Evolutionary conservation across 2,888 invertebrate genomes (phyloP).

Genomic region (Proisotoma minuta): DNA sequence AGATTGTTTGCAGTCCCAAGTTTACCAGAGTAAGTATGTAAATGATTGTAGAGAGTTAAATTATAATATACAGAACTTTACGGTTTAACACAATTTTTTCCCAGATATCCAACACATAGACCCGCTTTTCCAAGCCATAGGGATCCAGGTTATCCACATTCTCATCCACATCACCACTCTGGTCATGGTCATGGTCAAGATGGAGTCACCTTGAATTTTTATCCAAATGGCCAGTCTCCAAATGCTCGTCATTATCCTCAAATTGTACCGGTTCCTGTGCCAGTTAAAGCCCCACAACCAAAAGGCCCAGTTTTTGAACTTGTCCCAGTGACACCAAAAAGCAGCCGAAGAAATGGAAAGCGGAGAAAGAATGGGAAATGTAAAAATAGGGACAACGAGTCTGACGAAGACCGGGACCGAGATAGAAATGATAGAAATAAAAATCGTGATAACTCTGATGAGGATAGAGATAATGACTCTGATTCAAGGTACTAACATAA

Average conservation of each 20-base stretch:
- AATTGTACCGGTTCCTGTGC: neutral
- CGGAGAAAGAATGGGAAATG: conserved; percentile 15
- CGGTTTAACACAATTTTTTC: too few relatives aligned
- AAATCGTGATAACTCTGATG: neutral
- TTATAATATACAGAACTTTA: too few relatives aligned
- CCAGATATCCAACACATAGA: neutral
- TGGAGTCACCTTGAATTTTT: neutral
- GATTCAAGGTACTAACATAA: neutral
- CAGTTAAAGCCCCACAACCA: neutral
- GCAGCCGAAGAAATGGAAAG: conserved; percentile 1
- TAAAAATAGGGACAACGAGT: conserved; percentile 8
- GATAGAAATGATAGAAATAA: conserved; percentile 9
- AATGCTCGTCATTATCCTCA: neutral
- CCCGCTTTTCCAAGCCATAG: neutral
- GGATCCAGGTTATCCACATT: neutral
- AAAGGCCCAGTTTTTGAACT: conserved; percentile 28
- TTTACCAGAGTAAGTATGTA: conserved; percentile 27
- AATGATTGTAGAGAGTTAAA: too few relatives aligned
- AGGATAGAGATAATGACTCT: conserved; percentile 4
- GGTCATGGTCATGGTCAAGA: neutral
- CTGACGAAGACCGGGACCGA: conserved; percentile 19
- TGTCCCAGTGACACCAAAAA: conserved; percentile 19
- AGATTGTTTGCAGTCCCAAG: conserved; percentile 31
- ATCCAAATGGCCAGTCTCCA: neutral
- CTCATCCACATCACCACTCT: neutral